Evolutionary conservation across 2,888 invertebrate genomes (phyloP).

Genomic region (Congeria kusceri): DNA sequence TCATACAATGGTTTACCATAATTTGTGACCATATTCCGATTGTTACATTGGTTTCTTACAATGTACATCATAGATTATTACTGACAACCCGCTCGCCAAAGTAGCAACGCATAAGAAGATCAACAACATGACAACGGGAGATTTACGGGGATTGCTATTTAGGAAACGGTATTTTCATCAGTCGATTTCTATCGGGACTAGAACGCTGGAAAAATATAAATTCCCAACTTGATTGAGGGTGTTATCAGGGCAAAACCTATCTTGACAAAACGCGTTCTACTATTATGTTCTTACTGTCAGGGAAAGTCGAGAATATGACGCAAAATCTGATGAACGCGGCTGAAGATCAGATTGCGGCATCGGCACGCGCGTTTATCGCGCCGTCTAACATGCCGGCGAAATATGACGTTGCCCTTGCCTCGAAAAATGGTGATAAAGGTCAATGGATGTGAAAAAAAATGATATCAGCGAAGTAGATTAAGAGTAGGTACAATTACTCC

Average conservation of each 20-base stretch:
- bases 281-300: slow-evolving; percentile 51
- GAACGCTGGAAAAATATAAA: slow-evolving; percentile 54
- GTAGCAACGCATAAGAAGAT: too few species aligned
- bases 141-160: slow-evolving; percentile 29
- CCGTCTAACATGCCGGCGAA: slow-evolving; percentile 24
- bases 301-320: slow-evolving; percentile 58
- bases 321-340: slow-evolving; percentile 51
- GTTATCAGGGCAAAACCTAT: slow-evolving; percentile 50
- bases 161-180: slow-evolving; percentile 63
- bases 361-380: slow-evolving; percentile 50
- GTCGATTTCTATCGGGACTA: slow-evolving; percentile 51
- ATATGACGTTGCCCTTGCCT: slow-evolving; percentile 33
- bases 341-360: slow-evolving; percentile 44
- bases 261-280: slow-evolving; percentile 59
- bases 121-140: too few species aligned
- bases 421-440: background rate
- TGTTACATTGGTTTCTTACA: too few species aligned
- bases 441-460: too few species aligned
- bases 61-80: too few species aligned
- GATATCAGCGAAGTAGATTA: too few species aligned
- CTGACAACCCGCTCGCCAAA: too few species aligned
- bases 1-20: too few species aligned
- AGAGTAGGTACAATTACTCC: too few species aligned
- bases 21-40: too few species aligned
- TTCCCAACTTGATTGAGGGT: slow-evolving; percentile 55